Percentiles rank a stretch among this genome's conserved stretches.
phyloP scores from a whole-genome alignment of 2,113 vertebrate species.

The Paraplagusia blochii region DNA sequence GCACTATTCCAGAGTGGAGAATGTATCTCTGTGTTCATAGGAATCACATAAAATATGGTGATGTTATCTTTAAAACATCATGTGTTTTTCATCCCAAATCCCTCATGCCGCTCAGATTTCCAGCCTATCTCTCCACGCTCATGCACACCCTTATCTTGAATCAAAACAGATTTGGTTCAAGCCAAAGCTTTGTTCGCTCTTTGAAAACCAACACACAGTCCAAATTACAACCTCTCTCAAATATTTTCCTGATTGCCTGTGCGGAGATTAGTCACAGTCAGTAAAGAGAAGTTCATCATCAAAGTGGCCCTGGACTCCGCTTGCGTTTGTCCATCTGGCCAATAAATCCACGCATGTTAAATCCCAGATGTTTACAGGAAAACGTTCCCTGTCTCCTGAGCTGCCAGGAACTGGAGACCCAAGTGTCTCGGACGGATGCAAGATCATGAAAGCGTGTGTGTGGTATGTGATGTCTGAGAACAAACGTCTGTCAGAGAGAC shows the following conservation, averaged over 20 bases:
- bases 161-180: constrained; percentile 41
- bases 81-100: not conserved
- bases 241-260: constrained; percentile 43
- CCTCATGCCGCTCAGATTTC: constrained; percentile 38
- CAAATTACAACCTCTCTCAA: constrained; percentile 28
- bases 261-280: constrained; percentile 35
- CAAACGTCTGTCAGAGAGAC: constrained; percentile 23
- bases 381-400: constrained; percentile 28
- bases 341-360: constrained; percentile 40
- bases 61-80: constrained; percentile 9
- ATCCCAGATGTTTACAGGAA: constrained; percentile 60
- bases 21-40: constrained; percentile 4
- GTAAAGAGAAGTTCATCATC: constrained; percentile 31
- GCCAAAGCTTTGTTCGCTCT: constrained; percentile 31
- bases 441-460: constrained; percentile 4
- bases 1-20: not conserved
- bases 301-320: constrained; percentile 48
- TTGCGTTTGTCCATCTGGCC: constrained; percentile 70
- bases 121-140: constrained; percentile 32
- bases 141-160: constrained; percentile 50
- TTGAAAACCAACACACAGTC: constrained; percentile 25
- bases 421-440: constrained; percentile 49
- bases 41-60: not conserved
- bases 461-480: constrained; percentile 29
- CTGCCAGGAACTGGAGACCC: constrained; percentile 17